Conservation (phyloP, 2,113 vertebrate species). For the Hyperopisus bebe region DNA sequence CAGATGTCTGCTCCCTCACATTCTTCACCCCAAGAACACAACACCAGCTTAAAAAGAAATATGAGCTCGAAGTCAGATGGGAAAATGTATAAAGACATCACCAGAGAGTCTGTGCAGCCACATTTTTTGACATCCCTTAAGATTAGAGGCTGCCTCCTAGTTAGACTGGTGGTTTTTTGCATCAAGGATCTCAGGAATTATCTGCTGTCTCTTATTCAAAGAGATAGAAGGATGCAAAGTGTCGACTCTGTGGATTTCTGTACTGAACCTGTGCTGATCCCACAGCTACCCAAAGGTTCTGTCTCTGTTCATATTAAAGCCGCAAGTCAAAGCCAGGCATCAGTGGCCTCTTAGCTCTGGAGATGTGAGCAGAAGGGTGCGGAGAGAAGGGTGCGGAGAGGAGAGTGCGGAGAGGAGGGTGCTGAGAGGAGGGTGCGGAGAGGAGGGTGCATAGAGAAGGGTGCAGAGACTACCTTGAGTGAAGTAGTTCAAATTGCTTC, state of each 20-base stretch:
- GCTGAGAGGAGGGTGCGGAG: too few species aligned
- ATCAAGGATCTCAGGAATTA: neutral
- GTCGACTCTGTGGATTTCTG: neutral
- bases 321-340: neutral
- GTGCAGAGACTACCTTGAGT: neutral
- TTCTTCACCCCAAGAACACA: constrained; percentile 5
- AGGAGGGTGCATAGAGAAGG: neutral
- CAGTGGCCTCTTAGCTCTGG: neutral
- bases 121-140: neutral
- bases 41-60: neutral
- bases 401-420: neutral
- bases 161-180: neutral
- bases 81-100: neutral
- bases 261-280: neutral
- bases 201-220: neutral
- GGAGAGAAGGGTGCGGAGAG: too few species aligned
- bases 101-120: neutral
- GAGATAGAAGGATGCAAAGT: neutral
- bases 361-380: neutral
- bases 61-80: neutral
- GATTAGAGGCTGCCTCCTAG: neutral
- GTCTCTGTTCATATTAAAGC: neutral
- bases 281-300: neutral
- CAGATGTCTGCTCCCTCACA: neutral
- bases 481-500: neutral